phyloP scores from a whole-genome alignment of 2,113 vertebrate species.

The Chaetorhynchus papuensis region DNA sequence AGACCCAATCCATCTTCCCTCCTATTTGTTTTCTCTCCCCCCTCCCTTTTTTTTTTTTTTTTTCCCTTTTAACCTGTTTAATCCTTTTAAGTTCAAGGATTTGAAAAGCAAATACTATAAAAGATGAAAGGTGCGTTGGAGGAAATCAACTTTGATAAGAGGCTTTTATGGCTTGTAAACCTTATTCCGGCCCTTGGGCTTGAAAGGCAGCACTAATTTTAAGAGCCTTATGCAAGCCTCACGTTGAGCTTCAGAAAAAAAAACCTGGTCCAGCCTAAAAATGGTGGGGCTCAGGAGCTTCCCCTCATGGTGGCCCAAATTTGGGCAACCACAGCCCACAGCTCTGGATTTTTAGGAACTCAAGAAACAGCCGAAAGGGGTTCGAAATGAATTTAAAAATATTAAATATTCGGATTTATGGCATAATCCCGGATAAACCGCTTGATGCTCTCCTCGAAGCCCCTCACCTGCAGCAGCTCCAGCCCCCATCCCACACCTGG shows the following conservation, averaged over 20 bases:
- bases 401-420: not conserved
- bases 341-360: not conserved
- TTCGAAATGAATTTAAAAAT: not conserved
- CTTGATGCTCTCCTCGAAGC: not conserved
- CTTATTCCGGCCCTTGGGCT: conserved; percentile 54
- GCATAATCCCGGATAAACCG: not conserved
- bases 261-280: not conserved
- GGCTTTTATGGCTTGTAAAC: conserved; percentile 68
- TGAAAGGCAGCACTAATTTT: conserved; percentile 65
- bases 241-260: not conserved
- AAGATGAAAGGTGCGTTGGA: conserved; percentile 74
- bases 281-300: not conserved
- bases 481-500: rapidly evolving
- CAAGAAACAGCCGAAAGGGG: not conserved
- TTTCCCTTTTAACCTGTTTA: conserved; percentile 56
- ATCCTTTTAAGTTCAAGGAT: conserved; percentile 74
- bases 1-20: conserved; percentile 50
- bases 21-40: conserved; percentile 46
- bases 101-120: conserved; percentile 74
- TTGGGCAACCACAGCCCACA: not conserved
- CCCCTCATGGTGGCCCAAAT: not conserved
- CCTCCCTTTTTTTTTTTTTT: not conserved
- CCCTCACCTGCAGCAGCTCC: not conserved
- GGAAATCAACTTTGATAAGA: conserved; percentile 74
- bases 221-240: conserved; percentile 58